Base-by-base conservation (phyloP, 2,797 vertebrate species). In the Tenualosa thibaudeaui region DNA sequence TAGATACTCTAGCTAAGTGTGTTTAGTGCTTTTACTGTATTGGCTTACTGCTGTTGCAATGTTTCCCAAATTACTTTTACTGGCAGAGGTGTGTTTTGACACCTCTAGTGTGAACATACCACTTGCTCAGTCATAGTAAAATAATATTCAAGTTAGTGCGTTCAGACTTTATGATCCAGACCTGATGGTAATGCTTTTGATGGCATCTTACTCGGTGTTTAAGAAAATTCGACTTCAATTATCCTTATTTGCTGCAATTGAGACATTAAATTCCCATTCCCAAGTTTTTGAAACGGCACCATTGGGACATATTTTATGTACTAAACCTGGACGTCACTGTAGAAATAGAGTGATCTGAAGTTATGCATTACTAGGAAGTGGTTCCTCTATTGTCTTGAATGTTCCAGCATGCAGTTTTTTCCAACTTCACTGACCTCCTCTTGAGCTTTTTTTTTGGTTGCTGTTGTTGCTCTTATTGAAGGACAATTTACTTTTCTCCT, bases 311-410 rank as follows among this genome's bases (percentile, higher is more conserved):
- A 1, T 19, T 78, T 46, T 46, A 78, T 1, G 43, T 3, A 19
- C 65, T 37, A 65, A 24, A 46, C 46, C 24, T 31, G 24, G 3
- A n/a, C 24, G 8, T 15, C 12, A 37, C 4, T 6, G n/a, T 37
- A 37, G 56, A 82, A n/a, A 84, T 84, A 91, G 85, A 89, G 83
- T 49, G 13, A 78, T 43, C 71, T 78, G 17, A 75, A 75, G 68
- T 31, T 43, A 9, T 78, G 71, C 37, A 17, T 78, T 78, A 78
- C 71, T 78, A 78, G 71, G 46, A 19, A 78, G 71, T 78, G 40
- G 17, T 46, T 78, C 17, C 71, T 78, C 17, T 78, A 15, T 78
- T 78, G 71, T 78, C 71, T 78, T 78, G 1, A 6, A 46, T 78
- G 13, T 46, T 78, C 26, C 71, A n/a, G 71, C 40, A 78, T 43